These are phyloP conservation scores for Synanthedon myopaeformis DNA, from an alignment of 2,888 invertebrate species.

Conservation along the genomic window DNA sequence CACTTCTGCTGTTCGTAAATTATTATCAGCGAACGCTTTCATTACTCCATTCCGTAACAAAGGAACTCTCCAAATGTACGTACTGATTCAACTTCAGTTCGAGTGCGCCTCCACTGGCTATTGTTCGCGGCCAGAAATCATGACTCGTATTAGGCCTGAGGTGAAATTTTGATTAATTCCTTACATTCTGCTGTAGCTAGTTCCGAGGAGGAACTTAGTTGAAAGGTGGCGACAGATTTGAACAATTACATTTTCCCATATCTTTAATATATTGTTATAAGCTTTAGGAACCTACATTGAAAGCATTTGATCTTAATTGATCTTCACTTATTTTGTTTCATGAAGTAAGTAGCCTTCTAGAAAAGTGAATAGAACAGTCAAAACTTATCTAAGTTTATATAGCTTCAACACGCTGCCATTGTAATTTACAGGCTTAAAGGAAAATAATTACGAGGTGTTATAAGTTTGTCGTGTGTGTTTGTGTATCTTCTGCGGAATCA, in stretches of 20 bases:
- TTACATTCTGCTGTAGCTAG: conserved; percentile 43
- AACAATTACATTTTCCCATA: conserved; percentile 35
- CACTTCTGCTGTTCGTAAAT: conserved; percentile 70
- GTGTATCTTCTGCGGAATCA: too few species aligned
- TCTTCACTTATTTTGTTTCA: too few species aligned
- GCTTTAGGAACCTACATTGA: too few species aligned
- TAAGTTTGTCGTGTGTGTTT: too few species aligned
- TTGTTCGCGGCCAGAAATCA: conserved; percentile 57
- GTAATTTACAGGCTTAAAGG: too few species aligned
- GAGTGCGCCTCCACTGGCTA: conserved; percentile 45
- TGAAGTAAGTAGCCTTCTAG: too few species aligned
- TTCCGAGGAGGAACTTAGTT: conserved; percentile 38
- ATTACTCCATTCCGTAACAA: conserved; percentile 63
- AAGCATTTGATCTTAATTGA: too few species aligned
- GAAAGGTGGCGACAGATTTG: conserved; percentile 32
- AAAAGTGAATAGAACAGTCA: too few species aligned
- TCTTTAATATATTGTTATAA: neutral
- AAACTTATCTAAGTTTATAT: too few species aligned
- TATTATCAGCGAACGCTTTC: conserved; percentile 67
- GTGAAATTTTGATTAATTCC: conserved; percentile 69
- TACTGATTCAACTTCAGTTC: conserved; percentile 63
- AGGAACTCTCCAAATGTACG: conserved; percentile 60
- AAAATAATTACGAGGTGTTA: too few species aligned
- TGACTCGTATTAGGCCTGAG: conserved; percentile 61
- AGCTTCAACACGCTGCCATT: too few species aligned